A percentile compares a stretch with the other conserved stretches of the same genome.
Conservation (phyloP, 2,113 vertebrate species). For the Halichoerus grypus region DNA sequence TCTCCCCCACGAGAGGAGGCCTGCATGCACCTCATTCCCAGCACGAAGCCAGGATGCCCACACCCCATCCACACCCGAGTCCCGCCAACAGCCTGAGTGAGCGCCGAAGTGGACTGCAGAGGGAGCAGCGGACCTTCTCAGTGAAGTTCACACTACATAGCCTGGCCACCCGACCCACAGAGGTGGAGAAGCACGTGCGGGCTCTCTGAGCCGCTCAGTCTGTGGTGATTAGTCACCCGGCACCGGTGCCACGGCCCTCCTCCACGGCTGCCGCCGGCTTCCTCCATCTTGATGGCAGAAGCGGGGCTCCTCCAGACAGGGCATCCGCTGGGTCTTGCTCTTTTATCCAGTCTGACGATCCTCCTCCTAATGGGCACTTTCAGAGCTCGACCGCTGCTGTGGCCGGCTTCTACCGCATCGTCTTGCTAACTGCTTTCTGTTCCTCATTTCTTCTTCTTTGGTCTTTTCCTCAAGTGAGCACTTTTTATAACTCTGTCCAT, state of each 20-base stretch:
- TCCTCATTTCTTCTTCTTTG: neutral
- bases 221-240: neutral
- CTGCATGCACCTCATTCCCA: accelerated
- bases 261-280: neutral
- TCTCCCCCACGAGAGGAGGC: accelerated
- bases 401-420: too few species aligned
- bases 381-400: neutral
- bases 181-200: neutral
- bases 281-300: neutral
- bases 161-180: neutral
- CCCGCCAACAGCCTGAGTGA: accelerated
- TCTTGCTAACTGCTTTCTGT: neutral
- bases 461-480: neutral
- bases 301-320: neutral
- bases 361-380: neutral
- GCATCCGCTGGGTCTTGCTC: neutral
- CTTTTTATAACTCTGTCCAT: neutral
- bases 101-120: neutral
- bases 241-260: neutral
- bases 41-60: neutral
- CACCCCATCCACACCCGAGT: neutral
- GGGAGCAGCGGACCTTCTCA: neutral
- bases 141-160: accelerated
- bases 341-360: neutral
- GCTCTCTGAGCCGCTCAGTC: neutral